Evolutionary conservation across 2,888 invertebrate genomes (phyloP), one percentile per base, ranked within the genome.

Genomic region (Pecten maximus): DNA sequence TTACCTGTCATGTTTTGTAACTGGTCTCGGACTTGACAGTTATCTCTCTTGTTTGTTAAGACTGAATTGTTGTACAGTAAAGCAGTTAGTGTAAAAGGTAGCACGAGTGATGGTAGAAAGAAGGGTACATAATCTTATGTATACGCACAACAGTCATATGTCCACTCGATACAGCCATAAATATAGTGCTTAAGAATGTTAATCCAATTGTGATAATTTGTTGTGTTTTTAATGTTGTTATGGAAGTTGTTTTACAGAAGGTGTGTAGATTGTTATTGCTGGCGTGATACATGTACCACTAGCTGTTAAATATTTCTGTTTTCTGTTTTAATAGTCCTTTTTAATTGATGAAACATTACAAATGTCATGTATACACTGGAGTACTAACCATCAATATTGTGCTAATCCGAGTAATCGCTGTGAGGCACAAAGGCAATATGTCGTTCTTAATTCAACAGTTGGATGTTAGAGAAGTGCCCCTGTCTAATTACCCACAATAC

Each of bases 11-110:
- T 74, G 54, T 54, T 44, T 54, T 54, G 74, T 74, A 74, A 74
- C 74, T 74, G 4, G 74, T 74, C 74, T 8, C 8, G 28, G 74
- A 74, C 74, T 74, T 74, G 2, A 74, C 35, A 74, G 74, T 74
- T 74, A 74, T 74, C 28, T 74, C 74, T 74, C 35, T 74, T 74
- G 74, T 74, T 74, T 74, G 74, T 74, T 74, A 74, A 60, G 74
- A 28, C 74, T 74, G 74, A 74, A 28, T 28, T 74, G 35, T 74
- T 15, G 74, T 74, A 74, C 74, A 74, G 74, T 74, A 74, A 74
- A 74, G 74, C 74, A 74, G 74, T 28, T 74, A 74, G 74, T 74
- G 12, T 74, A 35, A 28, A 74, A 23, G 74, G 12, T 19, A 54
- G 54, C 10, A 74, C 74, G 35, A 35, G 74, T 74, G 15, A 74